phyloP scores from a whole-genome alignment of 2,888 invertebrate species.

The Chymomyza procnemis region DNA sequence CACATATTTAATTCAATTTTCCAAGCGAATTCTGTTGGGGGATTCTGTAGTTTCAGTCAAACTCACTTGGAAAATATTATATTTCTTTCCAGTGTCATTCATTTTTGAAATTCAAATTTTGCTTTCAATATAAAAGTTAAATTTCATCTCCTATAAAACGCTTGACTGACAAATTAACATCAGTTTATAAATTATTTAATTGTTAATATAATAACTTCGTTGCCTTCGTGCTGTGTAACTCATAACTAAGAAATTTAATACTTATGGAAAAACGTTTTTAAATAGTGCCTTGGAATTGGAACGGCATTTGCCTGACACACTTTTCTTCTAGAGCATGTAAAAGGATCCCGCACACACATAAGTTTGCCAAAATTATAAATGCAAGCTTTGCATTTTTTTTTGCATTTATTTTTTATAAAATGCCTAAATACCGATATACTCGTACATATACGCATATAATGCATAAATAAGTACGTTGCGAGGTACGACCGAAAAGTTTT shows the following conservation, averaged over 20 bases:
- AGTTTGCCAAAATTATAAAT: background rate
- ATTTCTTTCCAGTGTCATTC: too few relatives aligned
- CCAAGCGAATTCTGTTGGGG: too few relatives aligned
- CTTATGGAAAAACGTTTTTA: background rate
- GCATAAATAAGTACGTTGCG: background rate
- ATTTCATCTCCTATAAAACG: too few relatives aligned
- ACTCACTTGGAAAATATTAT: too few relatives aligned
- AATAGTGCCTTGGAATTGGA: background rate
- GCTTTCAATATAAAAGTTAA: too few relatives aligned
- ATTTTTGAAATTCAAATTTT: too few relatives aligned
- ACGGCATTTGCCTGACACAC: background rate
- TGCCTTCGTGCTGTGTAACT: background rate
- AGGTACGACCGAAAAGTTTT: too few relatives aligned
- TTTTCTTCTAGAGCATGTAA: background rate
- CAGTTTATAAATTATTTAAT: background rate
- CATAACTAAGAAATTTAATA: background rate
- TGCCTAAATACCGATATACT: background rate
- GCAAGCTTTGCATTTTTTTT: background rate
- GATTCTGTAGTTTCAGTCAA: too few relatives aligned
- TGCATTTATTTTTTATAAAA: background rate
- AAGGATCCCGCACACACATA: background rate
- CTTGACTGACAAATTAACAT: too few relatives aligned
- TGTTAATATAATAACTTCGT: background rate
- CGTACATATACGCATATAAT: background rate
- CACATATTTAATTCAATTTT: too few relatives aligned